Base-by-base conservation (phyloP, 2,113 vertebrate genomes). In the Bostrychus sinensis region DNA sequence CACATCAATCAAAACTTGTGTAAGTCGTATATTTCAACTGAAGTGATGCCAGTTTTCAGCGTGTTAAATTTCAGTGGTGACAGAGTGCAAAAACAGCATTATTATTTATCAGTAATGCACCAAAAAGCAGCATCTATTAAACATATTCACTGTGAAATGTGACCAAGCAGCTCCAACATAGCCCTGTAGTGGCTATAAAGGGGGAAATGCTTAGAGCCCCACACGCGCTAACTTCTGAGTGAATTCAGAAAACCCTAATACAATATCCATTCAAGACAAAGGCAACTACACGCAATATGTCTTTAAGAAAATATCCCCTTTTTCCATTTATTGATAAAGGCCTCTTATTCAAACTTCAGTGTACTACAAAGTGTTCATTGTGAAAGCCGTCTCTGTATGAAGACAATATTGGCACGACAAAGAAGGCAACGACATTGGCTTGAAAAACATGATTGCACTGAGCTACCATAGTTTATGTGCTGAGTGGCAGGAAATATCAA, bases 401-500 rank as follows among this genome's bases (percentile, higher is more conserved):
- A 81, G 77, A 87, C 69, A 48, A 48, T 12, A 66, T 67, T 73
- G 78, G 86, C 82, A 85, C 81, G 71, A 89, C 80, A 86, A 65
- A 75, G 81, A 89, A 86, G 87, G 87, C 86, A 88, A 88, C 81
- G 87, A 91, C 78, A 82, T 86, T 79, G 82, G 85, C 89, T 88
- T 88, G 63, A 84, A 85, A 87, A 85, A 87, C 75, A 80, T 75
- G 70, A 88, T 82, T 75, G 78, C 86, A 86, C 86, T 80, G 78
- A 75, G 78, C 80, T 81, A 89, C 81, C 86, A 88, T 86, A 69
- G 80, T 69, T 78, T 78, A 86, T 82, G 87, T 88, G 78, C 86
- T 82, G 85, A 89, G 86, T 85, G 87, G 77, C 77, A 76, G 77
- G 82, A 89, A 88, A 88, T 80, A 87, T 61, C 72, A 85, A 87